phyloP scores from a whole-genome alignment of 1,140 invertebrate genomes.

The Aricia agestis region DNA sequence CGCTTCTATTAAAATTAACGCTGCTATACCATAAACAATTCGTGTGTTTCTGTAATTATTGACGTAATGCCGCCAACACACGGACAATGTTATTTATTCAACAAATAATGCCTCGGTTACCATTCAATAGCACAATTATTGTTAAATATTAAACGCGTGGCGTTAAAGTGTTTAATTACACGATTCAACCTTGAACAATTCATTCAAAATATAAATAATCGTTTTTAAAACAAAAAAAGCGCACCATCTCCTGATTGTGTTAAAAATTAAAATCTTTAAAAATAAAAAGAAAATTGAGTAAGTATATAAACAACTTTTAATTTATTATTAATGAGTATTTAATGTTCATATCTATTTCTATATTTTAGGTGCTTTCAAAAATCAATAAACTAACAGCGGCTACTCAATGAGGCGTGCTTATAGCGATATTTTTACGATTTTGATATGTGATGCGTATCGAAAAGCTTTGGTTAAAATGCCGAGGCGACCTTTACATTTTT shows the following conservation, averaged over 20 bases:
- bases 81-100: conserved; percentile 37
- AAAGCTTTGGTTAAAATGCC: conserved; percentile 40
- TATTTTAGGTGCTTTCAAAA: too few species aligned
- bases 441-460: conserved; percentile 15
- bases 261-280: too few species aligned
- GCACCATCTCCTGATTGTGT: too few species aligned
- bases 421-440: background rate
- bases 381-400: too few species aligned
- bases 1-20: conserved; percentile 18
- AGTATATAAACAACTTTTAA: too few species aligned
- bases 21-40: conserved; percentile 45
- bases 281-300: too few species aligned
- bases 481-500: conserved; percentile 51
- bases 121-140: conserved; percentile 45
- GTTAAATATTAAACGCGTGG: conserved; percentile 10
- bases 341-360: too few species aligned
- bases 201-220: too few species aligned
- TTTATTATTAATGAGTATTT: too few species aligned
- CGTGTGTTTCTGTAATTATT: conserved; percentile 52
- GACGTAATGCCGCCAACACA: conserved; percentile 37
- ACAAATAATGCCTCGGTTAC: conserved; percentile 45
- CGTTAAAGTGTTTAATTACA: background rate
- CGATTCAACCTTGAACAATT: too few species aligned
- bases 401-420: background rate
- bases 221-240: too few species aligned